These are phyloP conservation scores for Apis mellifera DNA, from an alignment of 1,140 invertebrate genomes.

Conservation along the genomic window DNA sequence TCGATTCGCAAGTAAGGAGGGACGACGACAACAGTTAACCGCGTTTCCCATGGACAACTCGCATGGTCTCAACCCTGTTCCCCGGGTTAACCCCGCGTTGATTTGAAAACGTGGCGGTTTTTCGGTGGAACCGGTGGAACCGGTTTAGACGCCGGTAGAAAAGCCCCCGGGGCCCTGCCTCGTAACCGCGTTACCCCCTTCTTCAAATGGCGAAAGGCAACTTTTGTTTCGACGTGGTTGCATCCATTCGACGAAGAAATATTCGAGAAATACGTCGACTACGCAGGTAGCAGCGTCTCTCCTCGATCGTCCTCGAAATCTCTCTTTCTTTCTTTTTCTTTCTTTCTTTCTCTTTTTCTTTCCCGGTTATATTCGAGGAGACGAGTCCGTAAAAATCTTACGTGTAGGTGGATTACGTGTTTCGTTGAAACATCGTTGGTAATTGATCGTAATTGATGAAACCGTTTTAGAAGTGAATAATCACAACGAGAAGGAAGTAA, in stretches of 20 bases:
- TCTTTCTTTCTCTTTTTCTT: too few species aligned
- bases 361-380: too few species aligned
- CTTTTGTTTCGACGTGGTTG: slow-evolving; percentile 70
- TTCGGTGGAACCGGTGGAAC: slow-evolving; percentile 75
- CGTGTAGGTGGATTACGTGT: too few species aligned
- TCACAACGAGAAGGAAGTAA: neutral
- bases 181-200: slow-evolving; percentile 41
- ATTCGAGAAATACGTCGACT: neutral
- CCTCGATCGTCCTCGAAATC: too few species aligned
- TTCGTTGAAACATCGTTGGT: too few species aligned
- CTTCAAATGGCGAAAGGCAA: slow-evolving; percentile 63
- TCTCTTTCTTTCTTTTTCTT: neutral
- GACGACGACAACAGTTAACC: slow-evolving; percentile 71
- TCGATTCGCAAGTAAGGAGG: neutral
- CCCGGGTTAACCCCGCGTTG: slow-evolving; percentile 36
- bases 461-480: neutral
- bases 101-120: slow-evolving; percentile 72
- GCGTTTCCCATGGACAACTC: slow-evolving; percentile 76
- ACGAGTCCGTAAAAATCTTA: neutral
- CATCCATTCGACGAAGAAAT: slow-evolving; percentile 45
- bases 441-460: too few species aligned
- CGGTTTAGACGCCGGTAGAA: slow-evolving; percentile 59
- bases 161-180: slow-evolving; percentile 43
- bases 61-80: slow-evolving; percentile 48
- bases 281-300: slow-evolving; percentile 13